phyloP scores from a whole-genome alignment of 2,113 vertebrate genomes.

The Thryonomys swinderianus region DNA sequence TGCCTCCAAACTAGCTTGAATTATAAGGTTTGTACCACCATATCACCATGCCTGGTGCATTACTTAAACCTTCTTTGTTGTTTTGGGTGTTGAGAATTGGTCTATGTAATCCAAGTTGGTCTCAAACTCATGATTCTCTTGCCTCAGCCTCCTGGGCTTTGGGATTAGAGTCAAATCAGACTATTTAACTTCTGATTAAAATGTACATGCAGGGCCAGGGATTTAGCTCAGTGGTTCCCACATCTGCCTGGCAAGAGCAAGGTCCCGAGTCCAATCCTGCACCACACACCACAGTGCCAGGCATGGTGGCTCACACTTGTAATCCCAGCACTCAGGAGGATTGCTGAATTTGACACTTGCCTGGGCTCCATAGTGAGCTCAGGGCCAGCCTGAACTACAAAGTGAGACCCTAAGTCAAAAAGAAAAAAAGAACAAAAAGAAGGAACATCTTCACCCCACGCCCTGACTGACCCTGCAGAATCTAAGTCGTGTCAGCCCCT shows the following conservation, averaged over 20 bases:
- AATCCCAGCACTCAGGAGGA: no score
- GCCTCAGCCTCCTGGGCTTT: neutral
- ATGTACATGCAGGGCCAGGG: fast-evolving
- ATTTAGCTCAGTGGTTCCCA: no score
- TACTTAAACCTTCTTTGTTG: neutral
- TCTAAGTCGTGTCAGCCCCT: neutral
- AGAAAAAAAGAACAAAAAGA: neutral
- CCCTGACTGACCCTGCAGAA: neutral
- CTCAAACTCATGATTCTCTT: neutral
- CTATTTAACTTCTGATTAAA: neutral
- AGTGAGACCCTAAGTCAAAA: no score
- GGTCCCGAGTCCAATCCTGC: no score
- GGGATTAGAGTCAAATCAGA: neutral
- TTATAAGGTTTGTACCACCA: neutral
- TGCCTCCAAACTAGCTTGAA: neutral
- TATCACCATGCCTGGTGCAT: neutral
- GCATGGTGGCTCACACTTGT: no score
- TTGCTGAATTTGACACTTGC: no score
- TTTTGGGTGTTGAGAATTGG: neutral
- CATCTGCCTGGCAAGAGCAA: no score
- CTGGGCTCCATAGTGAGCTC: no score
- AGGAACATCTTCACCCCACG: neutral
- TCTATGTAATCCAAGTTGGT: neutral
- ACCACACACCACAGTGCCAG: no score
- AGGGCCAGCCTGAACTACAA: no score